Base-by-base conservation (phyloP, 2,113 vertebrate genomes). In the Myanophis thanlyinensis region DNA sequence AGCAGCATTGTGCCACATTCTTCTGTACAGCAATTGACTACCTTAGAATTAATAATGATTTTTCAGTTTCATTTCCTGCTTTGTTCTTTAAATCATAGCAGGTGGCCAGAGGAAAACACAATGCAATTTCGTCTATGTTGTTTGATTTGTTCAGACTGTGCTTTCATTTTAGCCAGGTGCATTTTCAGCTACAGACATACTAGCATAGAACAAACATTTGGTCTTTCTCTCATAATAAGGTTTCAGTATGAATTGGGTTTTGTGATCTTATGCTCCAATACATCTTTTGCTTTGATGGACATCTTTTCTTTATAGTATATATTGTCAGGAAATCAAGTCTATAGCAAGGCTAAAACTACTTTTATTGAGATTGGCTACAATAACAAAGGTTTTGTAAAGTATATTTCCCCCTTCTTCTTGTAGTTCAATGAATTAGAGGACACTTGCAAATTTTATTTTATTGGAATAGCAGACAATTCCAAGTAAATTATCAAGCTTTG, bases 1-100 rank as follows among this genome's bases (percentile, higher is more conserved):
- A 20, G 18, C 85, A 9, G n/a, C 22, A 44, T 44, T 80, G 35
- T 44, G 73, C 35, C 73, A 80, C 7, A n/a, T 30, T 10, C 84
- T 91, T 93, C 73, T 59, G 62, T 11, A 87, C 9, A 35, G 67
- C 18, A 8, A 53, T 94, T 90, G 56, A 53, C 27, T 40, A 90
- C 48, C 67, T 59, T 30, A 62, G 62, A 44, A 54, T 88, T 49
- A 23, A 89, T 25, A 93, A 52, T n/a, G 8, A 44, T 49, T 44
- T 89, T 91, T 35, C 46, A 47, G 25, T 80, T 85, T 56, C 85
- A 49, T 35, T 85, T 12, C 13, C 53, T 44, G 59, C 88, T 62
- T 93, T 93, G 80, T 86, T 67, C 44, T 85, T 90, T 62, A 90
- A 93, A 85, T 30, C 88, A 90, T 62, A 30, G 80, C 73, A 90